Evolutionary conservation across 2,113 vertebrate genomes (phyloP), one percentile per base, ranked within the genome.

Genomic region (Dasyprocta punctata): DNA sequence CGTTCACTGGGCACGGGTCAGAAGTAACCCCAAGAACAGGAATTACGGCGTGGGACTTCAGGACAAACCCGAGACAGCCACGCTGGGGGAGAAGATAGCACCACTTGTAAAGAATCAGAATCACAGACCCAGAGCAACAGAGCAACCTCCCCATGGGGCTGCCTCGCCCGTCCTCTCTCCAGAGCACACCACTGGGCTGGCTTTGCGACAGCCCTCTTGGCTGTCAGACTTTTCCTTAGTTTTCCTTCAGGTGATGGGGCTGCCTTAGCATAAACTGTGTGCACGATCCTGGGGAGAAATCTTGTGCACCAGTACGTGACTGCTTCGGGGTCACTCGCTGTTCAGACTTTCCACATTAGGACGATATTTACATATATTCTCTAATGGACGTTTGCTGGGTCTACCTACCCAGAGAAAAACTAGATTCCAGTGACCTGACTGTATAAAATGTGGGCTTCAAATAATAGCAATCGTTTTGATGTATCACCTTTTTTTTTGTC

Each of bases 11-110:
- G 73, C 86, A 77, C 5, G 24, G 73, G 93, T 96, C 49, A 86
- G 81, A 97, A 96, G 92, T 97, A 52, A 95, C 89, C 75, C n/a
- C 20, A 49, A 83, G 63, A 5, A 58, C 36, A 5, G 36, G 83
- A 52, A 63, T 75, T 19, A 78, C 14, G 86, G 97, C 86, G 95
- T 96, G 63, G 0, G 7, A 84, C 87, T 19, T 87, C 33, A 87
- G 65, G 97, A 95, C 92, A 90, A 94, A 98, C 86, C 95, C 77
- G 56, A 47, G 94, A 97, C 41, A 90, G 92, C 92, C 3, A 54
- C 19, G 24, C 7, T 54, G 96, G 98, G 89, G 95, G 97, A 98
- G 93, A 92, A 92, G 95, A 96, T 96, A 98, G 98, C 98, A 98
- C 98, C 98, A 96, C 92, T 94, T 95, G 97, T 96, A 87, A 97